These are phyloP conservation scores for Trachops cirrhosus DNA, from an alignment of 2,797 vertebrate species.

Conservation along the genomic window DNA sequence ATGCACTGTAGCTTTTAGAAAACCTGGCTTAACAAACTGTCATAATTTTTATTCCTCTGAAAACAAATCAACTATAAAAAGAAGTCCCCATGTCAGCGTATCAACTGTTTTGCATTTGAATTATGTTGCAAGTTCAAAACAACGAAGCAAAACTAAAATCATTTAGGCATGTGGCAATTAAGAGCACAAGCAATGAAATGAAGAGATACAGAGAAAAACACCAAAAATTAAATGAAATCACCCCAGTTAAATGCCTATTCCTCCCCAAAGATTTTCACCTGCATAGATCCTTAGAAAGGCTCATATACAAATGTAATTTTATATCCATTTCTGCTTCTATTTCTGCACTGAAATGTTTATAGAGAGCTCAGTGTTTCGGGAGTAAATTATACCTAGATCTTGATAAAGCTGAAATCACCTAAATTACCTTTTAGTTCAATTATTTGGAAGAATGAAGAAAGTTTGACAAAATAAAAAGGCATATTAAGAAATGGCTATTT, in stretches of 20 bases:
- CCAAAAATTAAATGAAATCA: conserved; percentile 68
- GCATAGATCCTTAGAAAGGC: conserved; percentile 57
- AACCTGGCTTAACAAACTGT: conserved; percentile 58
- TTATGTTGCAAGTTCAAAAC: conserved; percentile 74
- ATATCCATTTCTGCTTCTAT: conserved; percentile 56
- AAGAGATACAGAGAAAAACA: conserved; percentile 68
- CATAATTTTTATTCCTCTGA: conserved; percentile 57
- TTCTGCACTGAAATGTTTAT: conserved; percentile 70
- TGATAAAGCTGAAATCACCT: conserved; percentile 66
- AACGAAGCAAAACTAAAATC: conserved; percentile 67
- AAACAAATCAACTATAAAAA: conserved; percentile 70
- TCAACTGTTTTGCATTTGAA: conserved; percentile 68
- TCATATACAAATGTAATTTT: conserved; percentile 59
- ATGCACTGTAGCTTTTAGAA: conserved; percentile 44
- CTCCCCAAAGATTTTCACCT: conserved; percentile 47
- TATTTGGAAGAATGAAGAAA: conserved; percentile 63
- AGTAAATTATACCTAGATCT: conserved; percentile 71
- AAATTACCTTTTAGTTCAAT: conserved; percentile 73
- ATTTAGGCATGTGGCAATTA: conserved; percentile 79
- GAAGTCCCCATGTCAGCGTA: conserved; percentile 65
- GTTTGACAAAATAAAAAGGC: conserved; percentile 66
- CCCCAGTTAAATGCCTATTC: conserved; percentile 44
- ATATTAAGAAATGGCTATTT: conserved; percentile 60
- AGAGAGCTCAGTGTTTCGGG: conserved; percentile 57
- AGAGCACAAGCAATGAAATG: conserved; percentile 58